These are phyloP conservation scores for Prionailurus viverrinus DNA, from an alignment of 2,113 vertebrate genomes.

Conservation along the genomic window DNA sequence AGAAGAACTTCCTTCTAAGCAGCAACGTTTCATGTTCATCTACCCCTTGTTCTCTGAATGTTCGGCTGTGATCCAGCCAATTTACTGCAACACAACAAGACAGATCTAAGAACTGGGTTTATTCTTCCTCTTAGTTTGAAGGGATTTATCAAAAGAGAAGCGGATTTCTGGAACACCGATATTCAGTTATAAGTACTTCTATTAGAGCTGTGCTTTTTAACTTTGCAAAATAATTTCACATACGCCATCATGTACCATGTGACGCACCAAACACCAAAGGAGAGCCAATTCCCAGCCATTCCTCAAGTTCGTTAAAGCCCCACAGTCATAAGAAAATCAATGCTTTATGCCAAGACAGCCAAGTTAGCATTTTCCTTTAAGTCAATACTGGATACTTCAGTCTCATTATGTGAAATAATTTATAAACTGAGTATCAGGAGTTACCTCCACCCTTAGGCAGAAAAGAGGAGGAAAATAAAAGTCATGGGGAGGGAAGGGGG, in stretches of 20 bases:
- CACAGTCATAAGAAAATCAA: not conserved
- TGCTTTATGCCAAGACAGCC: not conserved
- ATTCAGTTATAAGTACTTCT: not conserved
- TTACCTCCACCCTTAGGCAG: not conserved
- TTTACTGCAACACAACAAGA: conserved; percentile 90
- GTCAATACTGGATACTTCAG: not conserved
- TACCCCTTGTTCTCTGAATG: conserved; percentile 97
- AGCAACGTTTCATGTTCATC: conserved; percentile 97
- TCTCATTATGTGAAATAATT: conserved; percentile 21
- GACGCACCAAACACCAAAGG: not conserved
- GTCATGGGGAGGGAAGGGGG: rapidly evolving
- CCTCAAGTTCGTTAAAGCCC: not conserved
- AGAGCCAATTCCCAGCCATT: conserved; percentile 6
- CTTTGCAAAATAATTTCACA: not conserved
- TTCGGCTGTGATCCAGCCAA: conserved; percentile 98
- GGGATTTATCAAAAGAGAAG: not conserved
- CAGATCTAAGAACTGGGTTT: not conserved
- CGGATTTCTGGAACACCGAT: not conserved
- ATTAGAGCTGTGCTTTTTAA: conserved; percentile 5
- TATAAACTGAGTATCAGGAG: not conserved
- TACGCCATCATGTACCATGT: not conserved
- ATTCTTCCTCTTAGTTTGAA: not conserved
- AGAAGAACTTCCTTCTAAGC: conserved; percentile 98
- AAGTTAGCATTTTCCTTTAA: not conserved
- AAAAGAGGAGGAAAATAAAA: not conserved